Evolutionary conservation across 2,113 vertebrate genomes (phyloP).

Genomic region (Eclectus roratus): DNA sequence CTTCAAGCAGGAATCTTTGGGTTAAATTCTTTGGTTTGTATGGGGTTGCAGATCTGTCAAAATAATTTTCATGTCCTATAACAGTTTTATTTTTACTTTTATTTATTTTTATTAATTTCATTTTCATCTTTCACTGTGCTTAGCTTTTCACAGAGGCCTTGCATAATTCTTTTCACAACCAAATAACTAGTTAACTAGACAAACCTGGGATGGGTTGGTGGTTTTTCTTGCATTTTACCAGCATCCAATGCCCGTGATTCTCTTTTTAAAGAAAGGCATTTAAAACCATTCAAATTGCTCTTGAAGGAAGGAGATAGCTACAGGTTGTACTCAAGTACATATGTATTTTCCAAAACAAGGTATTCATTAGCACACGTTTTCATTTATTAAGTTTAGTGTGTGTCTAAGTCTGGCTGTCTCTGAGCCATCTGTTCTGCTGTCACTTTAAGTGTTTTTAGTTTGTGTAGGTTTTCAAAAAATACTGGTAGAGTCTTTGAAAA

Average conservation of each 20-base stretch:
- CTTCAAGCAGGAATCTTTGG: not conserved
- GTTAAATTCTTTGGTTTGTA: slow-evolving; percentile 44
- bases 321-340: not conserved
- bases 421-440: not conserved
- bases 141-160: not conserved
- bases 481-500: not conserved
- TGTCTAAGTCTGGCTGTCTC: slow-evolving; percentile 7
- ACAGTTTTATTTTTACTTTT: not conserved
- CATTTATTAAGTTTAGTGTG: not conserved
- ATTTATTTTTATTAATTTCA: not conserved
- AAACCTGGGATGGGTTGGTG: not conserved
- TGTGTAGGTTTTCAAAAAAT: not conserved
- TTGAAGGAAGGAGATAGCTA: not conserved
- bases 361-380: not conserved
- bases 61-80: not conserved
- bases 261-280: not conserved
- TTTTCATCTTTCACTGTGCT: not conserved
- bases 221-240: not conserved
- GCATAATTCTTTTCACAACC: not conserved
- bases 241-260: not conserved
- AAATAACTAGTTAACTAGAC: not conserved
- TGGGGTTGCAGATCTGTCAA: slow-evolving; percentile 32
- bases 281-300: not conserved
- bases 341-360: not conserved
- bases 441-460: not conserved